Evolutionary conservation across 2,797 vertebrate species (phyloP).

Genomic region (Peromyscus nudipes): DNA sequence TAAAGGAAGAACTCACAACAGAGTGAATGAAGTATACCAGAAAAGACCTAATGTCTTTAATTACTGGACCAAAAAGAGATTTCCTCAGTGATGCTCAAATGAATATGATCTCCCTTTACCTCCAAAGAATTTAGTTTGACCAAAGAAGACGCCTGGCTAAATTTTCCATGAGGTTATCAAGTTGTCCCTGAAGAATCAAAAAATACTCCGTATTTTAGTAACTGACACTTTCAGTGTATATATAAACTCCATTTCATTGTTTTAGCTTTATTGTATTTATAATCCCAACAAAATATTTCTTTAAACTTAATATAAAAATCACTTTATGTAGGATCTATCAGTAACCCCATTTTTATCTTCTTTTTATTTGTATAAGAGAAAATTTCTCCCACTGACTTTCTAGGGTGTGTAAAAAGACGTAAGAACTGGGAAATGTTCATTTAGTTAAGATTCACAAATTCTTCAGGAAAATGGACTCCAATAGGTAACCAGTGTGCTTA

Average conservation of each 20-base stretch:
- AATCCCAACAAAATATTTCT: neutral
- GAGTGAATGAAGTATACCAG: neutral
- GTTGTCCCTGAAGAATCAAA: neutral
- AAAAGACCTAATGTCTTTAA: neutral
- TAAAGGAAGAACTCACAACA: neutral
- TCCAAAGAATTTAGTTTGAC: neutral
- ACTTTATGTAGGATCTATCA: neutral
- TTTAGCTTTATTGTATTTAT: neutral
- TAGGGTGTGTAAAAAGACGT: neutral
- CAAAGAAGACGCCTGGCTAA: neutral
- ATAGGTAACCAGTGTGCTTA: neutral
- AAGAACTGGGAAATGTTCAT: neutral
- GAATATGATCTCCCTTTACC: neutral
- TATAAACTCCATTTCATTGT: neutral
- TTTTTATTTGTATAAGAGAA: neutral
- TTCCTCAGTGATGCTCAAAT: neutral
- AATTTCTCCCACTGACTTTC: neutral
- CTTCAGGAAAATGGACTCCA: neutral
- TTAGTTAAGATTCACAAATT: neutral
- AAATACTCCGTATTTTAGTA: neutral
- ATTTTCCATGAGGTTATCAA: neutral
- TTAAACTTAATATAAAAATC: conserved; percentile 1
- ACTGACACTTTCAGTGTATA: neutral
- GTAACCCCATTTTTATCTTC: neutral
- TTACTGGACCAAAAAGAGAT: neutral